A percentile compares a stretch with the other conserved stretches of the same genome.
These are phyloP conservation scores for Palythoa grandis DNA, from an alignment of 92 coral and sea anemone species.

Conservation along the genomic window DNA sequence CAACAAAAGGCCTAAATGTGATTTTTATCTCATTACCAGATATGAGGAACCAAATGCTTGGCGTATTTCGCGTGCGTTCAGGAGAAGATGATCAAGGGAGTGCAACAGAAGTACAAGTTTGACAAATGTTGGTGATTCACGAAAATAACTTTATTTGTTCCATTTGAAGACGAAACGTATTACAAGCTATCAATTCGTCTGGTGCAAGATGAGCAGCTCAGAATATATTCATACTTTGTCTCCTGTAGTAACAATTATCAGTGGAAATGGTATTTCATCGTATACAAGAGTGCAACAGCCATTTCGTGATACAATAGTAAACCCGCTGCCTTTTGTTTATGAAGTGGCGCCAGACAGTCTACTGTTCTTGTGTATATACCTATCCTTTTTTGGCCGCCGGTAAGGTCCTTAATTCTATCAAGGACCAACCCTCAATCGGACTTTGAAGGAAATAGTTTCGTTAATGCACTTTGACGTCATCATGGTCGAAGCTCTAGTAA, in stretches of 20 bases:
- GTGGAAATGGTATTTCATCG: not conserved
- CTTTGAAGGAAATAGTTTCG: not conserved
- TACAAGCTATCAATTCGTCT: not conserved
- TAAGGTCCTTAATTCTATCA: not conserved
- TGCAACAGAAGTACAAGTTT: not conserved
- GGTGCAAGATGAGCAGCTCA: not conserved
- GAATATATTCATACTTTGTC: not conserved
- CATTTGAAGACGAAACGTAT: not conserved
- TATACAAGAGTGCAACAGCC: not conserved
- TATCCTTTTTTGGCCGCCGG: not conserved
- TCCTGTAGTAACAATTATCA: not conserved
- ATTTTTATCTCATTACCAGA: slow-evolving; percentile 54
- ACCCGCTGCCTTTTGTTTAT: not conserved
- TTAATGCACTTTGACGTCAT: not conserved
- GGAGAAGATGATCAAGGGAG: slow-evolving; percentile 70
- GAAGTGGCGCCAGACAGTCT: not conserved
- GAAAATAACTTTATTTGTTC: not conserved
- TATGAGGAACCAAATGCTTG: slow-evolving; percentile 99
- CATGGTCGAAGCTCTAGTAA: not conserved
- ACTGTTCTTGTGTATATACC: not conserved
- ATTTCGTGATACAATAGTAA: not conserved
- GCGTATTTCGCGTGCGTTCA: slow-evolving; percentile 97
- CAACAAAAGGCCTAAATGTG: not conserved
- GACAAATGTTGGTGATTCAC: not conserved
- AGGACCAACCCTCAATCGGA: not conserved